Evolutionary conservation across 2,888 invertebrate genomes (phyloP), one percentile per base, ranked within the genome.

Genomic region (Eristalis intricaria): DNA sequence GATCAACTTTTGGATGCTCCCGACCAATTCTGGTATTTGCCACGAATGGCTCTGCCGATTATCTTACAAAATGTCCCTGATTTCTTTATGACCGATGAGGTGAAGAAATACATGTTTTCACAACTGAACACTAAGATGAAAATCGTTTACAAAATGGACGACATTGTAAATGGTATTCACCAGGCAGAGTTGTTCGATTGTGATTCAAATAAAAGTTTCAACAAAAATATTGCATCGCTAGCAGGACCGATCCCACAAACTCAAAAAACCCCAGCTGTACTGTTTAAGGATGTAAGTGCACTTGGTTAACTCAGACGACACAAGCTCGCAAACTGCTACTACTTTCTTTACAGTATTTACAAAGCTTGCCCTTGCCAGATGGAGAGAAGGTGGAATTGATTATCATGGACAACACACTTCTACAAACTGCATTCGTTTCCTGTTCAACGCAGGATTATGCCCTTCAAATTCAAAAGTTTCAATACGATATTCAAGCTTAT

Each of bases 361-460:
- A 88, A 13, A 88, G 90, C 7, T 84, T 90, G 7, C 68, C 76
- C 1, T 79, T 92, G 75, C 91, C 91, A 1, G 84, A 81, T 10
- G 92, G 92, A 2, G 90, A 90, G 11, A 89, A 90, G 64, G 78
- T 92, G 1, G 83, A 91, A 63, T 29, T 92, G 56, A 85, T 91
- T 40, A 89, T 93, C 5, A 91, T 91, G 91, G 93, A 93, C 69
- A 93, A 91, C 79, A 90, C 91, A 0, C 88, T 91, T 26, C 71
- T 93, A 0, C 89, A 89, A 43, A 89, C 86, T 15, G 92, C 91
- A 0, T 89, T 91, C 19, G 74, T 93, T 7, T 90, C 91, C 2
- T 92, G 92, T 61, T 91, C 92, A 8, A 90, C 89, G 13, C 74
- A 88, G 60, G 90, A 89, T 2, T 90, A 90, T 79, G 90, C 91